Percentiles rank a stretch among this genome's conserved stretches.
phyloP scores from a whole-genome alignment of 2,888 invertebrate genomes.

The Hesperia comma region DNA sequence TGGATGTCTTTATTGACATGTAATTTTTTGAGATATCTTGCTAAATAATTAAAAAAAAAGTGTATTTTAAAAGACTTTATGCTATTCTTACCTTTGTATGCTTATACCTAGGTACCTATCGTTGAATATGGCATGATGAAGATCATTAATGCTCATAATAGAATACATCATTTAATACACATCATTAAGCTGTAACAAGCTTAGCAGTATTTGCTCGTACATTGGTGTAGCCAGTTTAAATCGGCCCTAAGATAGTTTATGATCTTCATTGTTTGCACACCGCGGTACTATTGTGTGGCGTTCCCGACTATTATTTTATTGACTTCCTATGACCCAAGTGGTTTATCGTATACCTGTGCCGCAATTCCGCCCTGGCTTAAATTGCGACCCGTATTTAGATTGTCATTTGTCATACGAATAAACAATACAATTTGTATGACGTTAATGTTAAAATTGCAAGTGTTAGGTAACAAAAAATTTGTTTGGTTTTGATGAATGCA shows the following conservation, averaged over 20 bases:
- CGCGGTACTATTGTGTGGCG: conserved; percentile 56
- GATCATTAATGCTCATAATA: too few relatives aligned
- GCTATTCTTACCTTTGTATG: too few relatives aligned
- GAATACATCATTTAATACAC: neutral
- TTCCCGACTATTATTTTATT: conserved; percentile 66
- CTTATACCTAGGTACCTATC: too few relatives aligned
- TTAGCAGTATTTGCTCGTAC: conserved; percentile 20
- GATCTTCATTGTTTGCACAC: conserved; percentile 63
- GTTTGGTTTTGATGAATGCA: neutral
- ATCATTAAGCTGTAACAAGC: neutral
- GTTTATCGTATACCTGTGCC: conserved; percentile 36
- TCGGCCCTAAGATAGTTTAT: conserved; percentile 57
- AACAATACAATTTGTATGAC: conserved; percentile 5
- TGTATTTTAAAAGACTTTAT: too few relatives aligned
- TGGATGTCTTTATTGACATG: too few relatives aligned
- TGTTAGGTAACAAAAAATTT: neutral
- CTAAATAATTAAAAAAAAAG: too few relatives aligned
- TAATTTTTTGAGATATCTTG: too few relatives aligned
- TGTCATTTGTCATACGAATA: conserved; percentile 27
- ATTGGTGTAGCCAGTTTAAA: conserved; percentile 34
- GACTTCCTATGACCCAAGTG: conserved; percentile 57
- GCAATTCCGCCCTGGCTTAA: conserved; percentile 29
- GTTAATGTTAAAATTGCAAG: neutral
- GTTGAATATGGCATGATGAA: too few relatives aligned
- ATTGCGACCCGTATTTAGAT: conserved; percentile 29